Evolutionary conservation across 2,888 invertebrate species (phyloP).

Genomic region (Drymonia ruficornis): DNA sequence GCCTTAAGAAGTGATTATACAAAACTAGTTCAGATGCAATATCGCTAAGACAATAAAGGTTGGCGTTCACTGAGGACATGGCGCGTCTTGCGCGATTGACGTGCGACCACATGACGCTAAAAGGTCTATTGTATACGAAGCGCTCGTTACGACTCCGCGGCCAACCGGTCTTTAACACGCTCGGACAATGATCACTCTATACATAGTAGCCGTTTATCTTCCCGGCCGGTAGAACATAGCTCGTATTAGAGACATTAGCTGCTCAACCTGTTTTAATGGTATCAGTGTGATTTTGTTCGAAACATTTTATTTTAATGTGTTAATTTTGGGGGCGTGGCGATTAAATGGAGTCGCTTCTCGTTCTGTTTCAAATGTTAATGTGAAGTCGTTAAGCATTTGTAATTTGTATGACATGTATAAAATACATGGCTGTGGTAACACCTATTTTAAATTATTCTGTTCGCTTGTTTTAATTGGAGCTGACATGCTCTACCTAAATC

Average conservation of each 20-base stretch:
- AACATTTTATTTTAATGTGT: conserved; percentile 25
- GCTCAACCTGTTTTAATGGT: conserved; percentile 45
- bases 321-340: conserved; percentile 20
- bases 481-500: background rate
- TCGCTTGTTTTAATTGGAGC: background rate
- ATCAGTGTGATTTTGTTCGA: conserved; percentile 26
- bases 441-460: background rate
- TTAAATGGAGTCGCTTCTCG: conserved; percentile 24
- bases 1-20: conserved; percentile 24
- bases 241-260: conserved; percentile 48
- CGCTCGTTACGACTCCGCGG: conserved; percentile 74
- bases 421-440: background rate
- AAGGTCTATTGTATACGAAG: conserved; percentile 84
- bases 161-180: conserved; percentile 82
- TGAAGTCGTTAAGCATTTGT: conserved; percentile 1
- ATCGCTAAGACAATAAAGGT: conserved; percentile 63
- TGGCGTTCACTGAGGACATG: conserved; percentile 56
- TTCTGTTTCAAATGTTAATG: conserved; percentile 11
- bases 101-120: conserved; percentile 79
- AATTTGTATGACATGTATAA: conserved; percentile 3
- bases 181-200: conserved; percentile 81
- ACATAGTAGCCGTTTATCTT: conserved; percentile 71
- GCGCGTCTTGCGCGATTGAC: conserved; percentile 73
- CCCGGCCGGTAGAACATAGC: conserved; percentile 42
- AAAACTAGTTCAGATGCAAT: conserved; percentile 26